These are phyloP conservation scores for Diploscapter pachys DNA, from an alignment of 1,140 invertebrate genomes.

Conservation along the genomic window DNA sequence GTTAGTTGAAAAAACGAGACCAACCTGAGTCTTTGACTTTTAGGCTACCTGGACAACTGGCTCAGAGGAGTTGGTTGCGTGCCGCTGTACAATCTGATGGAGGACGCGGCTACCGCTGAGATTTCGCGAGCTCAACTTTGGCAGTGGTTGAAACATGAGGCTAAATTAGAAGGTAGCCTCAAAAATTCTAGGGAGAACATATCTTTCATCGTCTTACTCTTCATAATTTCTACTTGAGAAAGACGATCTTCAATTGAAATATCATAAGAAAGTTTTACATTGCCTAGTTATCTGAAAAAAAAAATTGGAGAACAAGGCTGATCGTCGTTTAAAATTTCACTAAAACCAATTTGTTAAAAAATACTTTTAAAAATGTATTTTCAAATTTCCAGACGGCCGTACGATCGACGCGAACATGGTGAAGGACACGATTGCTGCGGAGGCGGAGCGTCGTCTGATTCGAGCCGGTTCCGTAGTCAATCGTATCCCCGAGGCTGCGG, in stretches of 20 bases:
- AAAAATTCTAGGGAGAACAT: neutral
- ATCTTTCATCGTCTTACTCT: neutral
- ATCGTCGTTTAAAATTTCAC: too few species aligned
- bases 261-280: too few species aligned
- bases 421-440: constrained; percentile 57
- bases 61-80: constrained; percentile 70
- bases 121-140: constrained; percentile 72
- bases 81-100: constrained; percentile 68
- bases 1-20: constrained; percentile 5
- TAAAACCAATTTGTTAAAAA: neutral
- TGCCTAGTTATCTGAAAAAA: too few species aligned
- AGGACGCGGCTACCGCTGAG: constrained; percentile 74
- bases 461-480: constrained; percentile 58
- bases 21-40: neutral
- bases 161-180: constrained; percentile 54
- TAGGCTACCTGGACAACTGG: constrained; percentile 69
- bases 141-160: constrained; percentile 72
- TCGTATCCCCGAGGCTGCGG: constrained; percentile 53
- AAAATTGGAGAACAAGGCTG: too few species aligned
- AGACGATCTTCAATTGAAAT: too few species aligned
- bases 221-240: too few species aligned
- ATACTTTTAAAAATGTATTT: constrained; percentile 2
- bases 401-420: constrained; percentile 50
- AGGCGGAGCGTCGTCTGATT: constrained; percentile 54
- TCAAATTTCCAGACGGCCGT: constrained; percentile 45